Conservation (phyloP, 1,140 invertebrate genomes). For the Aphidius ervi region DNA sequence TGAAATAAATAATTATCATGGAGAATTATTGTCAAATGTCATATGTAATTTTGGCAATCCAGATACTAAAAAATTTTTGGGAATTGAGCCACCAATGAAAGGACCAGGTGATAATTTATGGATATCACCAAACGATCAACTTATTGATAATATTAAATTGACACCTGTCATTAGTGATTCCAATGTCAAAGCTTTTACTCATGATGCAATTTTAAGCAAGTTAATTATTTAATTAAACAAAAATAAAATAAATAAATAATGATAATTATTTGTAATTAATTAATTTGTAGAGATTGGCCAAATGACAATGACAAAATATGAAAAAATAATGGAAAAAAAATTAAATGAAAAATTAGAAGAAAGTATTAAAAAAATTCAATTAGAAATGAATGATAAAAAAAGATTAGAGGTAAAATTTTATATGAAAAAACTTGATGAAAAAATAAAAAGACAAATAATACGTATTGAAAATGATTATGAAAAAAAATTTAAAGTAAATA, state of each 20-base stretch:
- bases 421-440: constrained; percentile 22
- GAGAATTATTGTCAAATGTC: constrained; percentile 24
- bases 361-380: constrained; percentile 34
- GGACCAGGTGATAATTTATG: constrained; percentile 35
- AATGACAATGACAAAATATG: constrained; percentile 30
- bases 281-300: constrained; percentile 27
- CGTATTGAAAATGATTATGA: constrained; percentile 31
- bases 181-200: constrained; percentile 43
- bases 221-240: neutral
- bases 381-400: constrained; percentile 34
- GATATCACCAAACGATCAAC: constrained; percentile 41
- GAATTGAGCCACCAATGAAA: constrained; percentile 31
- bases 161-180: constrained; percentile 37
- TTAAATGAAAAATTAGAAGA: constrained; percentile 31
- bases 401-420: constrained; percentile 25
- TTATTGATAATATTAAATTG: constrained; percentile 37
- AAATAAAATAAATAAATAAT: neutral
- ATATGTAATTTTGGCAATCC: constrained; percentile 27
- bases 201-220: constrained; percentile 47
- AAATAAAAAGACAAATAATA: constrained; percentile 33
- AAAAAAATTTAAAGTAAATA: constrained; percentile 28
- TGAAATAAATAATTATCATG: constrained; percentile 25
- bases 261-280: constrained; percentile 5
- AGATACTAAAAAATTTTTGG: constrained; percentile 28
- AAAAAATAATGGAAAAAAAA: constrained; percentile 34